Evolutionary conservation across 2,797 vertebrate species (phyloP).

Genomic region (Coregonus ussuriensis): DNA sequence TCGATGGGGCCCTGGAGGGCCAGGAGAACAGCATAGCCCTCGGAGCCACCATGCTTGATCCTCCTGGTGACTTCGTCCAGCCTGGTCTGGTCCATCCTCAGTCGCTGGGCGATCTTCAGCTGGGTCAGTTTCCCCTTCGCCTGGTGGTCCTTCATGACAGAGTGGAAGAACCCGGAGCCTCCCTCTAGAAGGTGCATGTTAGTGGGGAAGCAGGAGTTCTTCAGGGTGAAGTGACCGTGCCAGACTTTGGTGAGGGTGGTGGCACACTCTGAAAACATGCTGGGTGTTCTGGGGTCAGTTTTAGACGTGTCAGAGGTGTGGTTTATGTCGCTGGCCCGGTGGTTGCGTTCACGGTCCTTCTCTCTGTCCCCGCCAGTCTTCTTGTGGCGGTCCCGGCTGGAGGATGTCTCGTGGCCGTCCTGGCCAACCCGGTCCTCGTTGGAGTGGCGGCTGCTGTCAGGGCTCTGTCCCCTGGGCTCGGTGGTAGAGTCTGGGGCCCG

Average conservation of each 20-base stretch:
- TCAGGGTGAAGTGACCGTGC: conserved; percentile 93
- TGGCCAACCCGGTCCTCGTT: conserved; percentile 65
- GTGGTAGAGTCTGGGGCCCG: conserved; percentile 83
- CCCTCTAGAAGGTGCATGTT: conserved; percentile 95
- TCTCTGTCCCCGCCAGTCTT: conserved; percentile 27
- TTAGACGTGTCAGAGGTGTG: conserved; percentile 33
- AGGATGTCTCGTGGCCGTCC: no score
- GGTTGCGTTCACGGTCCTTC: conserved; percentile 60
- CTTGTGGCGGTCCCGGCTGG: no score
- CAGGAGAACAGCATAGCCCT: conserved; percentile 89
- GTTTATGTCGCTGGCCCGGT: conserved; percentile 54
- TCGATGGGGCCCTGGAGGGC: conserved; percentile 87
- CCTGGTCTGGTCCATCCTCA: conserved; percentile 95
- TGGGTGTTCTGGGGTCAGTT: conserved; percentile 63
- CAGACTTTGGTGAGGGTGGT: conserved; percentile 86
- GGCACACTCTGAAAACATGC: conserved; percentile 86
- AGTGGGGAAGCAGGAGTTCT: conserved; percentile 98
- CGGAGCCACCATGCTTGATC: conserved; percentile 89
- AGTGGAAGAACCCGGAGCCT: conserved; percentile 81
- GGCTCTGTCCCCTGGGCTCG: conserved; percentile 80
- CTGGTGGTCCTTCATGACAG: conserved; percentile 84
- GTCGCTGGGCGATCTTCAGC: conserved; percentile 96
- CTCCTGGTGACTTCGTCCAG: conserved; percentile 95
- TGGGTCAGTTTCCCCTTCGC: conserved; percentile 80
- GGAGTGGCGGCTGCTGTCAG: conserved; percentile 66